Percentiles rank a stretch among this genome's conserved stretches.
Evolutionary conservation across 2,113 vertebrate species (phyloP).

Genomic region (Rhipidura dahli): DNA sequence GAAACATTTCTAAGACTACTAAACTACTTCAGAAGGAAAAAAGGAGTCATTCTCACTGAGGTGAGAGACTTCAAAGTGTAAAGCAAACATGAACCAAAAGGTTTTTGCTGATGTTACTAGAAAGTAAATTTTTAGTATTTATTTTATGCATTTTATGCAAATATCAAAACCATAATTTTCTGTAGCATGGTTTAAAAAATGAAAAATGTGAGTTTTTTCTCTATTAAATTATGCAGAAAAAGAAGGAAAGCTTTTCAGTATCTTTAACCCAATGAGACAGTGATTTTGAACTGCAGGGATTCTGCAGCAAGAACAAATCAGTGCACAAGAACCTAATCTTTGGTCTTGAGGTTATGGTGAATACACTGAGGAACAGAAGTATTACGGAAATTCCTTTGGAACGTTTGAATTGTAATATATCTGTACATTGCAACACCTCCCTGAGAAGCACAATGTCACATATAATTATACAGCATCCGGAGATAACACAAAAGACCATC

Average conservation of each 20-base stretch:
- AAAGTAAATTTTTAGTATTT: not conserved
- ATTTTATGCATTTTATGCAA: not conserved
- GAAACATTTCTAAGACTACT: not conserved
- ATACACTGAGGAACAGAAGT: not conserved
- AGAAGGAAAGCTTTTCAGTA: not conserved
- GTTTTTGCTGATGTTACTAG: not conserved
- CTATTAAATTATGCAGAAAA: not conserved
- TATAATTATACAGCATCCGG: slow-evolving; percentile 55
- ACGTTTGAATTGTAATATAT: slow-evolving; percentile 56
- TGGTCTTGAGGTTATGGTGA: not conserved
- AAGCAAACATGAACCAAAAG: not conserved
- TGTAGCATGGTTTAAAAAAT: not conserved
- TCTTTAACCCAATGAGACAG: not conserved
- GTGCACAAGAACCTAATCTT: slow-evolving; percentile 15
- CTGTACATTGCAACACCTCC: slow-evolving; percentile 39
- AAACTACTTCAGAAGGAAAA: not conserved
- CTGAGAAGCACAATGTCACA: slow-evolving; percentile 53
- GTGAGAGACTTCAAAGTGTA: not conserved
- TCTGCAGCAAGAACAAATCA: not conserved
- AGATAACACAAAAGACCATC: slow-evolving; percentile 73
- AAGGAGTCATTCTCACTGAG: not conserved
- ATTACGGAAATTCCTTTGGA: slow-evolving; percentile 45
- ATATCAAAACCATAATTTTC: not conserved
- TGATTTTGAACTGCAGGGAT: not conserved
- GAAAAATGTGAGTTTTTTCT: rapidly evolving